A percentile compares a stretch with the other conserved stretches of the same genome.
Evolutionary conservation across 2,797 vertebrate species (phyloP).

Genomic region (Sebastolobus altivelis): DNA sequence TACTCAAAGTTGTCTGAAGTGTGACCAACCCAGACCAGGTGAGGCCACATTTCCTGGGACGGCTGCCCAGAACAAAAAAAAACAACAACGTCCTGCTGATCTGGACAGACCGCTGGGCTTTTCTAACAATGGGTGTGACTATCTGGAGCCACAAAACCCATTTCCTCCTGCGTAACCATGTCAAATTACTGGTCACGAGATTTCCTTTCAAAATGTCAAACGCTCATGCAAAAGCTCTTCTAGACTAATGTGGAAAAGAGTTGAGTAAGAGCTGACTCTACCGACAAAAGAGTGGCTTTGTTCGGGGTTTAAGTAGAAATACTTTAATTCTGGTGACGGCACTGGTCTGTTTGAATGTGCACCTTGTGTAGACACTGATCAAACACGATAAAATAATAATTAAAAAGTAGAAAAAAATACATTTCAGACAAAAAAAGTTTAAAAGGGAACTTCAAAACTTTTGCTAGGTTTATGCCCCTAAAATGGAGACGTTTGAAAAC

Average conservation of each 20-base stretch:
- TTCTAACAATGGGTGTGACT: constrained; percentile 52
- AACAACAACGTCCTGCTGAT: constrained; percentile 31
- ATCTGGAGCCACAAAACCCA: constrained; percentile 52
- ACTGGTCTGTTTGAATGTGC: neutral
- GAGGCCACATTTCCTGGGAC: constrained; percentile 41
- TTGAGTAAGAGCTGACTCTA: neutral
- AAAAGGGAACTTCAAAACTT: neutral
- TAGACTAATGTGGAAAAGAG: constrained; percentile 3
- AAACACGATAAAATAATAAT: neutral
- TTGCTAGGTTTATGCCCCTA: too few relatives aligned
- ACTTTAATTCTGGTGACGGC: neutral
- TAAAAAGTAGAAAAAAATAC: neutral
- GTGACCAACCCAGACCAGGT: constrained; percentile 42
- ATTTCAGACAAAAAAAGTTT: neutral
- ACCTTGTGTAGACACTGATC: neutral
- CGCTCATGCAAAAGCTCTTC: constrained; percentile 10
- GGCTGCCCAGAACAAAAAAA: constrained; percentile 3
- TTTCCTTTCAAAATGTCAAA: constrained; percentile 44
- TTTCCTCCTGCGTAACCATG: constrained; percentile 51
- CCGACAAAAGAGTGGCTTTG: neutral
- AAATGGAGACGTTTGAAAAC: too few relatives aligned
- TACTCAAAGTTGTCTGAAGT: constrained; percentile 22
- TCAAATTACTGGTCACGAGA: constrained; percentile 46
- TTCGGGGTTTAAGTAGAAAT: neutral
- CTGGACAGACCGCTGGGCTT: constrained; percentile 21